Conservation (phyloP, 2,113 vertebrate species). For the Corythaixoides concolor region DNA sequence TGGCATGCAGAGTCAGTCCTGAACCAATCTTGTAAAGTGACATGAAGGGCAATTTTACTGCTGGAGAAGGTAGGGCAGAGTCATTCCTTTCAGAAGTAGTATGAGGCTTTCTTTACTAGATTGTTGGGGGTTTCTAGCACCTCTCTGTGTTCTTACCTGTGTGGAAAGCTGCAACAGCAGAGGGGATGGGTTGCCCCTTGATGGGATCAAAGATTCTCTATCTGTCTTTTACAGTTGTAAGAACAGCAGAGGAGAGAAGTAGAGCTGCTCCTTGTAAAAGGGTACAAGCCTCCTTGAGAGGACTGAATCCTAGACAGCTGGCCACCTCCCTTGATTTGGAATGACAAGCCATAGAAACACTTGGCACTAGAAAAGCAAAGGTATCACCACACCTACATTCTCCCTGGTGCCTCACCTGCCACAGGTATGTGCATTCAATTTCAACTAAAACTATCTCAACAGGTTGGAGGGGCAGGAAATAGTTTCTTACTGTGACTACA, state of each 20-base stretch:
- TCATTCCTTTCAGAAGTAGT: not conserved
- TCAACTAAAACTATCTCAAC: constrained; percentile 71
- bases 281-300: not conserved
- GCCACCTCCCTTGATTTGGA: constrained; percentile 25
- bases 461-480: constrained; percentile 42
- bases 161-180: not conserved
- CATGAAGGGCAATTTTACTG: not conserved
- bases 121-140: not conserved
- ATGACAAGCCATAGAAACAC: constrained; percentile 12
- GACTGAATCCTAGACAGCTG: not conserved
- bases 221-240: not conserved
- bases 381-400: constrained; percentile 68
- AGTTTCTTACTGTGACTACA: constrained; percentile 15
- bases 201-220: not conserved
- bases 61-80: not conserved
- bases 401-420: constrained; percentile 70
- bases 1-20: not conserved
- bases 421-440: constrained; percentile 63
- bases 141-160: not conserved
- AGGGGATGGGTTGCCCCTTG: not conserved
- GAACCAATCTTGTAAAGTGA: not conserved
- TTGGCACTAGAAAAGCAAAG: constrained; percentile 47
- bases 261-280: not conserved
- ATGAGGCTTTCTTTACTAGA: not conserved
- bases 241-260: not conserved